Conservation (phyloP, 2,888 invertebrate genomes). For the Tridacna gigas region DNA sequence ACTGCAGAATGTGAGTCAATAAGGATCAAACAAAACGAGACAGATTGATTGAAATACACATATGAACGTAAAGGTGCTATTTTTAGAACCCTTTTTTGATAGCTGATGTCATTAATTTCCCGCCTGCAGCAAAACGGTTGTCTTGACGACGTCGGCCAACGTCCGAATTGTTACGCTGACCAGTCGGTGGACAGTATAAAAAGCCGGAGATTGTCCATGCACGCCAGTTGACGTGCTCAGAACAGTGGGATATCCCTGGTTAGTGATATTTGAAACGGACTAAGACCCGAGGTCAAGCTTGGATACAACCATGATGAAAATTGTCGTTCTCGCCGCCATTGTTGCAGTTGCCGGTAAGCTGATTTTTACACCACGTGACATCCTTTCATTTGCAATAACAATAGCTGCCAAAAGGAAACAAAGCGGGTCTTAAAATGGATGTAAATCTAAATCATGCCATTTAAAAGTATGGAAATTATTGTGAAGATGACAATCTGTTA, state of each 20-base stretch:
- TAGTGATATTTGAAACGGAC: conserved; percentile 14
- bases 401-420: too few relatives aligned
- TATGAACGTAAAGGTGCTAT: neutral
- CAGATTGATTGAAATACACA: neutral
- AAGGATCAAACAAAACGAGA: neutral
- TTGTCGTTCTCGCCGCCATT: conserved; percentile 21
- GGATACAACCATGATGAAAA: conserved; percentile 35
- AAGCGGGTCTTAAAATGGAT: too few relatives aligned
- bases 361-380: neutral
- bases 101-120: conserved; percentile 15
- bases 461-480: too few relatives aligned
- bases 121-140: neutral
- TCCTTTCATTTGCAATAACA: too few relatives aligned
- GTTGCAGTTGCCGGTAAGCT: conserved; percentile 27
- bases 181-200: conserved; percentile 6
- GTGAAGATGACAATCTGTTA: too few relatives aligned
- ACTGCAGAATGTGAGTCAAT: neutral
- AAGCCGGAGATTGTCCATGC: neutral
- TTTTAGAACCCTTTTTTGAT: conserved; percentile 12
- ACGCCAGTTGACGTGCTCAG: conserved; percentile 13
- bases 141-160: conserved; percentile 21
- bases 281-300: neutral
- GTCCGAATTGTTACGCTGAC: conserved; percentile 9
- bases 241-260: conserved; percentile 5
- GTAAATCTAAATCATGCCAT: too few relatives aligned